Percentiles rank a stretch among this genome's conserved stretches.
phyloP scores from a whole-genome alignment of 1,140 invertebrate species.

The Chelonus insularis region DNA sequence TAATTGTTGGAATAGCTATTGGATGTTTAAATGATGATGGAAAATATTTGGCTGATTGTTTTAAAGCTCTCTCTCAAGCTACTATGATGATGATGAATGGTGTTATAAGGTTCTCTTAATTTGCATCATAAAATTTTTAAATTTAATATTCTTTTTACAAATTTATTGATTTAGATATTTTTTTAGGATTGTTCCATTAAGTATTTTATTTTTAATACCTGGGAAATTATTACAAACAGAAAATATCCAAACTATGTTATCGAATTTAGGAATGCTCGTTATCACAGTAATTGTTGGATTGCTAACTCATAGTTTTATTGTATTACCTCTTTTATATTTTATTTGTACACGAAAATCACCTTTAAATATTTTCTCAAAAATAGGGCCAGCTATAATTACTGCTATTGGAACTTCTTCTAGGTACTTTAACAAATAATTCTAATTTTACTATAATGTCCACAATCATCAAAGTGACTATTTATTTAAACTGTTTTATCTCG shows the following conservation, averaged over 20 bases:
- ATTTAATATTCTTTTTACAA: constrained; percentile 13
- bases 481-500: background rate
- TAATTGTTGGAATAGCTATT: constrained; percentile 62
- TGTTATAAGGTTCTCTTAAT: constrained; percentile 56
- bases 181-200: constrained; percentile 71
- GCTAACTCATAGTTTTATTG: constrained; percentile 66
- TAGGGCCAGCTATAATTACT: constrained; percentile 68
- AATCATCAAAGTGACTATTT: background rate
- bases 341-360: constrained; percentile 67
- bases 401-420: constrained; percentile 73
- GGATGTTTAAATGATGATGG: constrained; percentile 57
- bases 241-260: constrained; percentile 66
- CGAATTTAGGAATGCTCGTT: constrained; percentile 69
- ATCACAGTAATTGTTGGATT: constrained; percentile 68
- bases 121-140: constrained; percentile 27
- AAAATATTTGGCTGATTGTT: constrained; percentile 60
- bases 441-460: background rate
- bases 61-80: constrained; percentile 57
- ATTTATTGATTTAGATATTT: constrained; percentile 15
- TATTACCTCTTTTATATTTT: constrained; percentile 68
- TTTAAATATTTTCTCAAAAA: constrained; percentile 62
- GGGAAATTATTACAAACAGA: constrained; percentile 74
- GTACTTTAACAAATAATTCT: constrained; percentile 43
- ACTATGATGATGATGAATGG: constrained; percentile 64
- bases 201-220: constrained; percentile 74